Evolutionary conservation across 1,140 invertebrate genomes (phyloP).

Genomic region (Drosophila baimaii): DNA sequence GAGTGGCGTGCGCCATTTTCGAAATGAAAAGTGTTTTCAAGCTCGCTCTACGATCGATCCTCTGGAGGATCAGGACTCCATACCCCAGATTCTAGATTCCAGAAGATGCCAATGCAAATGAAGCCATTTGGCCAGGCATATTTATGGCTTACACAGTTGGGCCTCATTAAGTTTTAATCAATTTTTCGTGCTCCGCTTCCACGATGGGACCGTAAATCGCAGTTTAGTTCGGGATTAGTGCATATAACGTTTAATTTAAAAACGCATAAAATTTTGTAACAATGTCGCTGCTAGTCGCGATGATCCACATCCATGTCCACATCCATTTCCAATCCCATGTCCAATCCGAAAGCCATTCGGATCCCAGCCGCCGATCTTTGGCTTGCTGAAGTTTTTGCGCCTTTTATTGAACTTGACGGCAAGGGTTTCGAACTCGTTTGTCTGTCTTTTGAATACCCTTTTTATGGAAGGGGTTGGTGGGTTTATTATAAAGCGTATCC

Average conservation of each 20-base stretch:
- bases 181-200: conserved; percentile 64
- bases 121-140: conserved; percentile 70
- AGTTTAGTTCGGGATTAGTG: conserved; percentile 78
- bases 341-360: conserved; percentile 10
- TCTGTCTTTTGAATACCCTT: conserved; percentile 5
- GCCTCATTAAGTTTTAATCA: conserved; percentile 80
- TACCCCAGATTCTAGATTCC: background rate
- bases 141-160: conserved; percentile 76
- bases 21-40: conserved; percentile 74
- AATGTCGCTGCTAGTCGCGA: conserved; percentile 61
- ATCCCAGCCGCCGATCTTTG: conserved; percentile 36
- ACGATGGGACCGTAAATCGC: conserved; percentile 69
- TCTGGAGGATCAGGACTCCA: background rate
- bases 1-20: conserved; percentile 34
- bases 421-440: conserved; percentile 56
- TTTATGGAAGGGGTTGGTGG: too few species aligned
- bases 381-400: conserved; percentile 61
- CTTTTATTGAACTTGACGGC: conserved; percentile 54
- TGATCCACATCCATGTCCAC: conserved; percentile 5
- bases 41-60: conserved; percentile 32
- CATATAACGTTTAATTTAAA: conserved; percentile 84
- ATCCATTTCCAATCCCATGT: conserved; percentile 2
- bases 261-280: conserved; percentile 82
- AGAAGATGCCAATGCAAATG: conserved; percentile 65
- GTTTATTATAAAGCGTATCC: too few species aligned